Conservation (phyloP, 2,797 vertebrate species). For the Pelobates cultripes region DNA sequence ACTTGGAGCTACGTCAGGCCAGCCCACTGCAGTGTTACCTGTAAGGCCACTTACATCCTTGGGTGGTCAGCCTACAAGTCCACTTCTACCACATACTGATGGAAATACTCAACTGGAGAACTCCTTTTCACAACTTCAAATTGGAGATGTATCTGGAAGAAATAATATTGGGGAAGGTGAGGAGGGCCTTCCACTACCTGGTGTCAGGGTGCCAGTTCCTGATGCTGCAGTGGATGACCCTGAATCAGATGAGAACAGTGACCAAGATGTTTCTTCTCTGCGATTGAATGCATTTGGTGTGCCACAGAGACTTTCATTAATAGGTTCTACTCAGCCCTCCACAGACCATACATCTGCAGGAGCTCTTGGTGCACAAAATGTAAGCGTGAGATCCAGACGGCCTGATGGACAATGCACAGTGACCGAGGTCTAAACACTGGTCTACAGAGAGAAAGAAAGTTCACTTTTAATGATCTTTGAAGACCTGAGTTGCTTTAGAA, state of each 20-base stretch:
- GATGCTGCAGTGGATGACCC: slow-evolving; percentile 79
- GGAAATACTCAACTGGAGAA: slow-evolving; percentile 78
- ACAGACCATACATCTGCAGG: slow-evolving; percentile 73
- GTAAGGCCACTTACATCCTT: slow-evolving; percentile 71
- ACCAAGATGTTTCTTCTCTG: slow-evolving; percentile 72
- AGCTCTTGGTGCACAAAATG: slow-evolving; percentile 59
- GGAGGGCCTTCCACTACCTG: slow-evolving; percentile 75
- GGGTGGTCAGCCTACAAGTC: slow-evolving; percentile 77
- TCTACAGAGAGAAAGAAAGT: slow-evolving; percentile 58
- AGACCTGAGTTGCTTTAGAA: slow-evolving; percentile 61
- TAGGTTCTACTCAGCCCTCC: slow-evolving; percentile 64
- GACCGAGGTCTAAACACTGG: slow-evolving; percentile 86
- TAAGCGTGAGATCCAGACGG: slow-evolving; percentile 81
- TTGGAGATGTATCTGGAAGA: slow-evolving; percentile 77
- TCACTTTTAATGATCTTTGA: slow-evolving; percentile 66
- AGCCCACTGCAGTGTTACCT: slow-evolving; percentile 65
- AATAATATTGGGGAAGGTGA: slow-evolving; percentile 84
- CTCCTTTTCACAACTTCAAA: slow-evolving; percentile 84
- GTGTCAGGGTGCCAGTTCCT: slow-evolving; percentile 77
- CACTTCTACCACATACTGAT: slow-evolving; percentile 74
- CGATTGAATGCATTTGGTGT: slow-evolving; percentile 58
- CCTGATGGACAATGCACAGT: slow-evolving; percentile 95
- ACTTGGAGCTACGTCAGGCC: slow-evolving; percentile 65
- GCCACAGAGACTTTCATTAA: slow-evolving; percentile 80
- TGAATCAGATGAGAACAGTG: slow-evolving; percentile 81